These are phyloP conservation scores for Conomelus anceps DNA, from an alignment of 2,888 invertebrate genomes.

Conservation along the genomic window DNA sequence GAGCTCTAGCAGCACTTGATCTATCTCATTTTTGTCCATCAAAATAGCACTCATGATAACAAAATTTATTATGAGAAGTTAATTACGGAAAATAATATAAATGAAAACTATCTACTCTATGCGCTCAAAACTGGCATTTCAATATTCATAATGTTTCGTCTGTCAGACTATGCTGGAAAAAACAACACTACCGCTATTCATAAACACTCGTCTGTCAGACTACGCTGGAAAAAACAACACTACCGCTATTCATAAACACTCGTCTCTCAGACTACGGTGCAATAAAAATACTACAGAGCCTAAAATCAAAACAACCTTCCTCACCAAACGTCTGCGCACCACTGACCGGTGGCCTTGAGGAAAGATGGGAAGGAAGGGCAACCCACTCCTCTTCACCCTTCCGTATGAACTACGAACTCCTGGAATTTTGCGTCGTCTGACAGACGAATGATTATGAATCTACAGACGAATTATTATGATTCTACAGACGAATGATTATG, in stretches of 20 bases:
- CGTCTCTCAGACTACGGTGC: slow-evolving; percentile 1
- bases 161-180: neutral
- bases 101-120: no score
- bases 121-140: no score
- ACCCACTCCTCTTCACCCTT: neutral
- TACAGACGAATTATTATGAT: no score
- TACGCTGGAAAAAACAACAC: slow-evolving; percentile 8
- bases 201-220: slow-evolving; percentile 11
- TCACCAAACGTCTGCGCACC: no score
- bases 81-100: no score
- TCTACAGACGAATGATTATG: no score
- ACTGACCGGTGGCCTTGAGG: no score
- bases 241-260: slow-evolving; percentile 3
- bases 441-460: no score
- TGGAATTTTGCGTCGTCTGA: slow-evolving; percentile 4
- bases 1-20: slow-evolving; percentile 3
- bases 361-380: no score
- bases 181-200: slow-evolving; percentile 8
- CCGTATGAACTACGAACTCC: neutral
- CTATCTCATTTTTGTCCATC: slow-evolving; percentile 1
- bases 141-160: no score
- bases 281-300: neutral
- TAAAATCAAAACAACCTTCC: neutral
- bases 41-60: slow-evolving; percentile 1
- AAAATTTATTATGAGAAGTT: no score